These are phyloP conservation scores for Euglossa dilemma DNA, from an alignment of 1,140 invertebrate genomes.

Conservation along the genomic window DNA sequence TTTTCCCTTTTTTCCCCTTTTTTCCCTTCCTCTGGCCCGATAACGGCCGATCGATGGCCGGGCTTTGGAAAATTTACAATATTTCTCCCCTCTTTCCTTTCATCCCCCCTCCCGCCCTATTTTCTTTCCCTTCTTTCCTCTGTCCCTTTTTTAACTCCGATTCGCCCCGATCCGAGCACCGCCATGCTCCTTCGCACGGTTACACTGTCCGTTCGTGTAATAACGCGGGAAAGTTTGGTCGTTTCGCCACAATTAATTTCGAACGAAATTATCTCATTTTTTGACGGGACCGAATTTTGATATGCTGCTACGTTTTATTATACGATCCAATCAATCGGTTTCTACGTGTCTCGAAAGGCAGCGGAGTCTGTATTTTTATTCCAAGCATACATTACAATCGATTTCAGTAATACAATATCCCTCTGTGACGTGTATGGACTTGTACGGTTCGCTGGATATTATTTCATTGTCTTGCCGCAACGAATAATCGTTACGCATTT, in stretches of 20 bases:
- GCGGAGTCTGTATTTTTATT: slow-evolving; percentile 29
- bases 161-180: not conserved
- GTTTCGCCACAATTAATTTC: slow-evolving; percentile 56
- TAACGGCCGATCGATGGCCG: no score
- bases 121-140: no score
- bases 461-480: not conserved
- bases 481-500: not conserved
- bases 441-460: not conserved
- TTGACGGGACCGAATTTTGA: slow-evolving; percentile 57
- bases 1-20: no score
- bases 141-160: slow-evolving; percentile 48
- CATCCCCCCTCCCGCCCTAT: no score
- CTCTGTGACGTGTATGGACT: slow-evolving; percentile 25
- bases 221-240: slow-evolving; percentile 41
- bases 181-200: not conserved
- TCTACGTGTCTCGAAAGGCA: slow-evolving; percentile 55
- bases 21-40: no score
- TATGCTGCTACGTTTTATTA: slow-evolving; percentile 50
- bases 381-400: slow-evolving; percentile 20
- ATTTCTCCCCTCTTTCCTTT: no score
- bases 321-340: slow-evolving; percentile 48
- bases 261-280: slow-evolving; percentile 62
- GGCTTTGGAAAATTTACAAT: no score
- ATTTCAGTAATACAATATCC: slow-evolving; percentile 26
- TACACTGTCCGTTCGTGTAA: not conserved